phyloP scores from a whole-genome alignment of 2,888 invertebrate species.

The Protula sp. region DNA sequence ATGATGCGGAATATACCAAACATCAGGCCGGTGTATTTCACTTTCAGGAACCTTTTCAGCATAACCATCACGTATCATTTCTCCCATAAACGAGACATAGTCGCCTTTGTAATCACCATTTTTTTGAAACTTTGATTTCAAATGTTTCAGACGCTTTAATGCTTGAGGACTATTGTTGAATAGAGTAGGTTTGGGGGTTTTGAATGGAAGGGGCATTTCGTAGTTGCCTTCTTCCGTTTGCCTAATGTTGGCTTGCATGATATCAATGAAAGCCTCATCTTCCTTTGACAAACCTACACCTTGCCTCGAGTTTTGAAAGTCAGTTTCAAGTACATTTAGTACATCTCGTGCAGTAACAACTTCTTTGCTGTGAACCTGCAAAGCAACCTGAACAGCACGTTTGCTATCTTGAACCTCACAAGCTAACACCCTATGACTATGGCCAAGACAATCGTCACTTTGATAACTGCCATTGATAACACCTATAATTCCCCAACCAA shows the following conservation, averaged over 20 bases:
- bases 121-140: conserved; percentile 1
- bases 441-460: no score
- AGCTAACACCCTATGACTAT: no score
- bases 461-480: no score
- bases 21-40: not conserved
- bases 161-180: conserved; percentile 6
- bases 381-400: not conserved
- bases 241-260: not conserved
- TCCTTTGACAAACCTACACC: not conserved
- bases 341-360: not conserved
- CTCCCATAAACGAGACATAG: conserved; percentile 5
- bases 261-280: conserved; percentile 1
- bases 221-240: conserved; percentile 2
- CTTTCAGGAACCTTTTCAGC: conserved; percentile 1
- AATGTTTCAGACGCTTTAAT: not conserved
- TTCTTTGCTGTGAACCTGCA: not conserved
- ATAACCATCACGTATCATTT: conserved; percentile 3
- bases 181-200: not conserved
- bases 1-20: conserved; percentile 16
- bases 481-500: no score
- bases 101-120: not conserved
- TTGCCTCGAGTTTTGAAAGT: conserved; percentile 8
- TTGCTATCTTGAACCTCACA: no score
- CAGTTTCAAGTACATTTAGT: conserved; percentile 4
- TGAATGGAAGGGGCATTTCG: conserved; percentile 2